Evolutionary conservation across 2,888 invertebrate genomes (phyloP), one percentile per base, ranked within the genome.

Genomic region (Erebia palarica): DNA sequence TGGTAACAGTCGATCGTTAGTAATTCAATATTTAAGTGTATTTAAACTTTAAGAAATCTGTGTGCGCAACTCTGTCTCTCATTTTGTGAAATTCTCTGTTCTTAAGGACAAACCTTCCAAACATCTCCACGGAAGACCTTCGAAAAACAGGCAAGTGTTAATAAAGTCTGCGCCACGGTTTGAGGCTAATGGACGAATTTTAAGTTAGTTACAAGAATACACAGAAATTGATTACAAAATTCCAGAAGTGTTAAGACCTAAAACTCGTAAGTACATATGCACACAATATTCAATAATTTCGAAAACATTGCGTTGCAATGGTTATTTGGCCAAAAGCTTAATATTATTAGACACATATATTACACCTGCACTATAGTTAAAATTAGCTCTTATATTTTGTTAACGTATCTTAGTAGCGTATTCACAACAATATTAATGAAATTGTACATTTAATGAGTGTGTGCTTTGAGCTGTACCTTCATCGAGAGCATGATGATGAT

Each of bases 81-180:
- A 83, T 85, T 78, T 83, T 85, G 87, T 89, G 88, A 86, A 84
- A 89, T 86, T 87, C 89, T 90, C 87, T 86, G 82, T 81, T 81
- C 78, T 85, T 83, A 86, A 83, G 83, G 89, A 95, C 95, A 94
- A 94, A 95, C 95, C 95, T 95, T 95, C 94, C 94, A 94, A 86
- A 92, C 92, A 88, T 94, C 91, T 94, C 95, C 95, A 82, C 94
- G 95, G 92, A 94, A 95, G 95, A 95, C 95, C 95, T 95, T 92
- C 86, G 88, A 88, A 90, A 91, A 90, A 90, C 85, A 89, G 84
- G 86, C 85, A 88, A 89, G 87, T 84, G 89, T 89, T 91, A 91
- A 87, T 87, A 87, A 83, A 86, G 83, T 87, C 86, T 87, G 84
- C 87, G 85, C 86, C 85, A 89, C 87, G 84, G 84, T 88, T 88